phyloP scores from a whole-genome alignment of 2,113 vertebrate species.

The Neodon shergylaensis region DNA sequence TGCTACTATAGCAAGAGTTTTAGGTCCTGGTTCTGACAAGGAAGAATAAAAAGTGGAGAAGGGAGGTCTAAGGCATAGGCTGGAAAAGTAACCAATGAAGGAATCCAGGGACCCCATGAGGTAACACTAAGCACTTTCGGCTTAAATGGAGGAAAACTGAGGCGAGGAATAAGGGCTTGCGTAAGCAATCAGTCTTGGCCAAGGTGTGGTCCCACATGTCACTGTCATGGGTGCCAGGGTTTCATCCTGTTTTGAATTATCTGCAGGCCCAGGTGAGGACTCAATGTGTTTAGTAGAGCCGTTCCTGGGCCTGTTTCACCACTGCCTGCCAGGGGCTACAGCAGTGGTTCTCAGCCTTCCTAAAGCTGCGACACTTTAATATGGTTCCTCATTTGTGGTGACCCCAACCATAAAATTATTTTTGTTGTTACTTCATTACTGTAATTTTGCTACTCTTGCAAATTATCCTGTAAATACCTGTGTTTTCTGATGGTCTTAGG shows the following conservation, averaged over 20 bases:
- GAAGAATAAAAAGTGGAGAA: not conserved
- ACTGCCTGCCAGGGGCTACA: not conserved
- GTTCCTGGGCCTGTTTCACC: not conserved
- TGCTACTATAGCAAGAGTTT: not conserved
- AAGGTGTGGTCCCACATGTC: not conserved
- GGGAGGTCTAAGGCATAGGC: not conserved
- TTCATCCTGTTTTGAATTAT: not conserved
- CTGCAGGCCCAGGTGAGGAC: not conserved
- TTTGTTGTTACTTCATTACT: not conserved
- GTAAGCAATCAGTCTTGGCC: not conserved
- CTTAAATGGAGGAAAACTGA: not conserved
- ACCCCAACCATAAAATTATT: not conserved
- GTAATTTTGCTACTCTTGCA: not conserved
- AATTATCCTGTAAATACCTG: not conserved
- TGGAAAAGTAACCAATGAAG: not conserved
- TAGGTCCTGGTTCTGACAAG: not conserved
- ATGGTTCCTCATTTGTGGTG: not conserved
- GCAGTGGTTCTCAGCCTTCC: not conserved
- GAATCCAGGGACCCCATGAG: too few relatives aligned
- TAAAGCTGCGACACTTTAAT: not conserved
- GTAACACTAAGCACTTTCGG: too few relatives aligned
- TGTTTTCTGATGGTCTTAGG: not conserved
- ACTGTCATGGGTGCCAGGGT: not conserved
- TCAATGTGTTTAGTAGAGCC: not conserved
- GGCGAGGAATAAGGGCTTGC: not conserved